Evolutionary conservation across 2,797 vertebrate genomes (phyloP).

Genomic region (Esox lucius): DNA sequence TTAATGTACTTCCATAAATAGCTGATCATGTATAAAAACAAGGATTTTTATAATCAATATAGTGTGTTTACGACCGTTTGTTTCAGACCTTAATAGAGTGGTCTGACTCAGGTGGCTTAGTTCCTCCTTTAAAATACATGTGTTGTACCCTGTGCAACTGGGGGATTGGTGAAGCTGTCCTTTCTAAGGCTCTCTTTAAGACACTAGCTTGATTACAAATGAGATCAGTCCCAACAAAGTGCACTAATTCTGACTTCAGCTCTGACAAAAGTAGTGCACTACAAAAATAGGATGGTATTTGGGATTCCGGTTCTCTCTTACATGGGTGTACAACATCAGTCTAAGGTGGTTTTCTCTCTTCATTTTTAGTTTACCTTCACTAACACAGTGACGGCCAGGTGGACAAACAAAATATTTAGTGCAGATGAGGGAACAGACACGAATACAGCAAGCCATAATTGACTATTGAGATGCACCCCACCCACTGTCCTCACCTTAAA

Average conservation of each 20-base stretch:
- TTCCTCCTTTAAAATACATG: background rate
- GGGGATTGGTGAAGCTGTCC: background rate
- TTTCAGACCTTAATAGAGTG: background rate
- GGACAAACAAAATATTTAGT: slow-evolving; percentile 12
- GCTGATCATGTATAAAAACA: background rate
- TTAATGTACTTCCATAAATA: background rate
- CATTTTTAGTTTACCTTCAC: background rate
- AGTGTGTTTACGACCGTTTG: background rate
- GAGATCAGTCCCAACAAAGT: background rate
- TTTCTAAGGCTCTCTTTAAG: background rate
- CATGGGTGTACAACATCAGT: background rate
- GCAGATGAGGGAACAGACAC: slow-evolving; percentile 23
- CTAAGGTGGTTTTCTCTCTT: slow-evolving; percentile 2
- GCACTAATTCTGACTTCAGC: background rate
- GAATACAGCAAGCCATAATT: background rate
- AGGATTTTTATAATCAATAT: background rate
- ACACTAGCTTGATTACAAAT: background rate
- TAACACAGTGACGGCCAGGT: background rate
- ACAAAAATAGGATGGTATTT: background rate
- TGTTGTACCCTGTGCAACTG: background rate
- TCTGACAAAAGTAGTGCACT: background rate
- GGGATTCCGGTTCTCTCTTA: background rate
- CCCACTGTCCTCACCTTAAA: slow-evolving; percentile 33
- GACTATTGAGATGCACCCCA: background rate
- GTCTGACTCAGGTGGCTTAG: background rate